A percentile compares a stretch with the other conserved stretches of the same genome.
These are phyloP conservation scores for Thamnophis sirtalis DNA, from an alignment of 2,113 vertebrate genomes.

Conservation along the genomic window DNA sequence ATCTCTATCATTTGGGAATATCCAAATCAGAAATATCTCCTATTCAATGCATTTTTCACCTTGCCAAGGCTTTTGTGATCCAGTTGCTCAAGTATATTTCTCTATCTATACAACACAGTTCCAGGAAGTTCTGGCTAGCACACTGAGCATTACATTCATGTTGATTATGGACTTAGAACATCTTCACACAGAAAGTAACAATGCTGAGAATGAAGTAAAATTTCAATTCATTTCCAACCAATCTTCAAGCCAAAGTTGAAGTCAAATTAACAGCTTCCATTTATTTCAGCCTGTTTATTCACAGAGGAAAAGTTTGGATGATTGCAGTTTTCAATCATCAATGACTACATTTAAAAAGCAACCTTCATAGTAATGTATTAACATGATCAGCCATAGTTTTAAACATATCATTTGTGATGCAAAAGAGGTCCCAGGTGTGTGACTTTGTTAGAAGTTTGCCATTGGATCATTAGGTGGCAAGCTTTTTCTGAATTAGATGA, in stretches of 20 bases:
- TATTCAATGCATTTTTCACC: not conserved
- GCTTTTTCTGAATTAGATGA: not conserved
- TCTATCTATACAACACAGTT: not conserved
- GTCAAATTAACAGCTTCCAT: not conserved
- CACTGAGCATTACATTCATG: not conserved
- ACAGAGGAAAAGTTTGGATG: not conserved
- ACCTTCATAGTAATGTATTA: not conserved
- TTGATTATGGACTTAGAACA: not conserved
- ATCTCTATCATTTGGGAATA: not conserved
- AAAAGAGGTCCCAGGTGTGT: not conserved
- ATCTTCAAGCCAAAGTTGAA: not conserved
- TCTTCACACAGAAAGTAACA: not conserved
- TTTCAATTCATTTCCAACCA: not conserved
- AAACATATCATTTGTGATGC: not conserved
- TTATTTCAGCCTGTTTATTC: not conserved
- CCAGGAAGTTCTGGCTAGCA: no score
- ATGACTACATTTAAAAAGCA: not conserved
- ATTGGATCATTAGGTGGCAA: not conserved
- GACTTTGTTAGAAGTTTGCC: not conserved
- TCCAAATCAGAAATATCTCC: not conserved
- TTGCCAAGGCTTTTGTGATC: not conserved
- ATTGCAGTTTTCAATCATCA: not conserved
- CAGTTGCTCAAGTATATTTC: not conserved
- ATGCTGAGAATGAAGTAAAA: not conserved
- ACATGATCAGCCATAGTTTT: not conserved